Percentiles rank a stretch among this genome's conserved stretches.
Conservation (phyloP, 2,797 vertebrate genomes). For the Clarias platycephalus region DNA sequence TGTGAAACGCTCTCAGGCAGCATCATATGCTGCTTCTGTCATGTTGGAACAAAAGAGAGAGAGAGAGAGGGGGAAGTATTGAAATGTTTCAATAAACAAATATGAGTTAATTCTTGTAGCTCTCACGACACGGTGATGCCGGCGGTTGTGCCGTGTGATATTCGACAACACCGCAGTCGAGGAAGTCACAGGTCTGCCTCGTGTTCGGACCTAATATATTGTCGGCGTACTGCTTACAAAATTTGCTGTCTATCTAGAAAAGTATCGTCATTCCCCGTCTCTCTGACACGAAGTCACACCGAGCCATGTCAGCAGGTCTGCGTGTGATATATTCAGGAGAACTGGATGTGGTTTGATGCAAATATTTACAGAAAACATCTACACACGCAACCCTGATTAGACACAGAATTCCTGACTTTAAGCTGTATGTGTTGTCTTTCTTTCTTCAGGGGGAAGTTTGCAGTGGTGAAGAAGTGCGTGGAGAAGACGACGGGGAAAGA, state of each 20-base stretch:
- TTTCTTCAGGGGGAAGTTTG: conserved; percentile 85
- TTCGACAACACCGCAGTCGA: background rate
- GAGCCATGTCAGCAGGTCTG: background rate
- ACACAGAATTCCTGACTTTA: background rate
- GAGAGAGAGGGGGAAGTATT: too few relatives aligned
- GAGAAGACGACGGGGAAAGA: conserved; percentile 90
- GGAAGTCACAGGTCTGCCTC: background rate
- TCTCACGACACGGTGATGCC: background rate
- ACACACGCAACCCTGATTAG: background rate
- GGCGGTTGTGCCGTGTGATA: background rate
- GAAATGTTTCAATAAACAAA: background rate
- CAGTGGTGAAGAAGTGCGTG: conserved; percentile 89
- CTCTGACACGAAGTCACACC: background rate
- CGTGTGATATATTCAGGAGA: background rate
- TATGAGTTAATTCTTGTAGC: background rate
- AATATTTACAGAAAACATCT: background rate
- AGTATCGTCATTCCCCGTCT: background rate
- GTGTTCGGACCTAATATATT: background rate
- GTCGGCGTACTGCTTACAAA: too few relatives aligned
- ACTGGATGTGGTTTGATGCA: background rate
- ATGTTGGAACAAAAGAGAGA: background rate
- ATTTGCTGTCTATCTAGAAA: background rate
- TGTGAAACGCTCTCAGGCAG: background rate
- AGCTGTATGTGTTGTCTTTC: conserved; percentile 13
- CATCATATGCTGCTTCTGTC: background rate